These are phyloP conservation scores for Philhelius pedissequus DNA, from an alignment of 2,888 invertebrate species.

Conservation along the genomic window DNA sequence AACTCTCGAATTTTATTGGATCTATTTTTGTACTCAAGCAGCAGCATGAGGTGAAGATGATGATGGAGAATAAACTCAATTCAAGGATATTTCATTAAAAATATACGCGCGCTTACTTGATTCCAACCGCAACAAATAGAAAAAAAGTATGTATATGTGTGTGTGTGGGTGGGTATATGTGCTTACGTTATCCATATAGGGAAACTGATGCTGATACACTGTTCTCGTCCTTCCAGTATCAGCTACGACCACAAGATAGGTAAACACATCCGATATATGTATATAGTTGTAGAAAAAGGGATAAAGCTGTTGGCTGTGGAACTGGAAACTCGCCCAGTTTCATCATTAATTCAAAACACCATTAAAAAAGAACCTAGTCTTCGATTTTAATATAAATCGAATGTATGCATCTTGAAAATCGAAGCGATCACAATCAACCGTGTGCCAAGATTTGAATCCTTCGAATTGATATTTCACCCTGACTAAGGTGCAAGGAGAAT, in stretches of 20 bases:
- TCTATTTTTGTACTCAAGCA: conserved; percentile 1
- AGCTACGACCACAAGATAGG: not conserved
- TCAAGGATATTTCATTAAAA: conserved; percentile 55
- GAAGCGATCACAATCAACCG: conserved; percentile 37
- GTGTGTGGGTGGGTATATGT: too few species aligned
- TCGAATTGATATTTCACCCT: conserved; percentile 76
- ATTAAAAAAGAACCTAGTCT: conserved; percentile 37
- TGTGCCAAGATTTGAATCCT: conserved; percentile 71
- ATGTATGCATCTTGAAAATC: conserved; percentile 54
- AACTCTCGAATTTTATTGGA: conserved; percentile 33
- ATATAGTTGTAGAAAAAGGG: not conserved
- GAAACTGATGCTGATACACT: conserved; percentile 26
- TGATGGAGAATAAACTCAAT: not conserved
- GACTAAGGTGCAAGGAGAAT: conserved; percentile 71
- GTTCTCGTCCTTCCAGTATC: not conserved
- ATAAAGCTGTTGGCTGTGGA: not conserved
- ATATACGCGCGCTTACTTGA: conserved; percentile 11
- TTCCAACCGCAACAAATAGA: conserved; percentile 18
- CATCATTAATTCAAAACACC: conserved; percentile 50
- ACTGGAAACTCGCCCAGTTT: not conserved
- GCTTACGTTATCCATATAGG: not conserved
- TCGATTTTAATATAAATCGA: conserved; percentile 47
- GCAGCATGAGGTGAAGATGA: not conserved
- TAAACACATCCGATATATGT: conserved; percentile 29
- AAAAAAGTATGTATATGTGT: conserved; percentile 30